phyloP scores from a whole-genome alignment of 2,888 invertebrate species.

The Caenorhabditis imperialis region DNA sequence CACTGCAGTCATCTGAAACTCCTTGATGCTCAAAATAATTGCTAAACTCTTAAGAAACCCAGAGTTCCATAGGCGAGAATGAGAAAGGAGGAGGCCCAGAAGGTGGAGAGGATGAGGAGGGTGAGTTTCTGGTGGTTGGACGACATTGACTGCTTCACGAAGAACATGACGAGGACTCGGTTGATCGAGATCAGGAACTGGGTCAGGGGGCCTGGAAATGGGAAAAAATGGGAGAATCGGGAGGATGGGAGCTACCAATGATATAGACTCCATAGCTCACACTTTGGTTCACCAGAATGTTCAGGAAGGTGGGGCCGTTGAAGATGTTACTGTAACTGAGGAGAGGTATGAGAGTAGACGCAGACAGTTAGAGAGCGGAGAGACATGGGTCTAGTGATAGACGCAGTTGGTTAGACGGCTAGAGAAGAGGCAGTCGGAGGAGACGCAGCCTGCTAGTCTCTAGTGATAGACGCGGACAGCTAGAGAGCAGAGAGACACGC shows the following conservation, averaged over 20 bases:
- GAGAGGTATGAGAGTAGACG: no score
- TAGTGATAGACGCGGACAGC: no score
- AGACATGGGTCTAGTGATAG: no score
- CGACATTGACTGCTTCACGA: constrained; percentile 7
- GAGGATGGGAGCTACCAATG: constrained; percentile 5
- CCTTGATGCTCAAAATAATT: not conserved
- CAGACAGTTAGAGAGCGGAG: no score
- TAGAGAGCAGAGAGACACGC: no score
- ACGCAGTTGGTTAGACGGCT: no score
- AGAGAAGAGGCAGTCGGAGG: no score
- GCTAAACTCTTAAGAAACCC: not conserved
- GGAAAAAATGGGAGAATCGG: no score
- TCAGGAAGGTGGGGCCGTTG: constrained; percentile 14
- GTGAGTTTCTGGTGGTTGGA: constrained; percentile 22
- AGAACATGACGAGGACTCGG: constrained; percentile 26
- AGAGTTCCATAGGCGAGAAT: no score
- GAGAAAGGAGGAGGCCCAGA: constrained; percentile 18
- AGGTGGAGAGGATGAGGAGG: not conserved
- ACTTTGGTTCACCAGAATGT: constrained; percentile 42
- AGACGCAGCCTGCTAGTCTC: no score
- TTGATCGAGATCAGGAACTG: constrained; percentile 34
- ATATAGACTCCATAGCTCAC: constrained; percentile 37
- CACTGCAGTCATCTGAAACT: constrained; percentile 22
- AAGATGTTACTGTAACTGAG: constrained; percentile 33
- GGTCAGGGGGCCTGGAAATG: constrained; percentile 13